Percentiles rank a stretch among this genome's conserved stretches.
These are phyloP conservation scores for Platichthys stellatus DNA, from an alignment of 2,113 vertebrate genomes.

Conservation along the genomic window DNA sequence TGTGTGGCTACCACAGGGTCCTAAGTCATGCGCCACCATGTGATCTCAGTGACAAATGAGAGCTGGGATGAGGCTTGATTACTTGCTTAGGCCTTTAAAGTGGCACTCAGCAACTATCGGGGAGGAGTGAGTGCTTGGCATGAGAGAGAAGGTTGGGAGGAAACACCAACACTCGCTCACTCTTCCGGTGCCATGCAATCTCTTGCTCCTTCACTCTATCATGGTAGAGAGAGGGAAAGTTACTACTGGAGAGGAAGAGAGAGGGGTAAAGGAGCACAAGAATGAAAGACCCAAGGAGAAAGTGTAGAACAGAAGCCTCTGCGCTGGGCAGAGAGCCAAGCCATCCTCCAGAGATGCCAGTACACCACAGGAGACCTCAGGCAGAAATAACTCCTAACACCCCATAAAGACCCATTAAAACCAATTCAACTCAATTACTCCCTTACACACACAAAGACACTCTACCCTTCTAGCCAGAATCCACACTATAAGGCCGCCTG, in stretches of 20 bases:
- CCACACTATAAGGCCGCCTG: not conserved
- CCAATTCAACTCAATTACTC: conserved; percentile 75
- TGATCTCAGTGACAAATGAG: conserved; percentile 74
- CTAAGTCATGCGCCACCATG: conserved; percentile 69
- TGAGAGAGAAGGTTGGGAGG: conserved; percentile 32
- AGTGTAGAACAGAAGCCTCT: conserved; percentile 49
- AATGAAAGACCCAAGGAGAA: conserved; percentile 42
- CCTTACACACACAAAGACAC: conserved; percentile 31
- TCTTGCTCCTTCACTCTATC: not conserved
- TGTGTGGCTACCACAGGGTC: conserved; percentile 57
- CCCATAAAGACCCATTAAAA: conserved; percentile 77
- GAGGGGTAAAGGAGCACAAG: not conserved
- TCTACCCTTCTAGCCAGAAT: conserved; percentile 51
- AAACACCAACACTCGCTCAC: conserved; percentile 38
- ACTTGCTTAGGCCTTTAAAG: conserved; percentile 67
- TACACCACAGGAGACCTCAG: conserved; percentile 73
- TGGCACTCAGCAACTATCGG: conserved; percentile 54
- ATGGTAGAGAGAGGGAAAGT: conserved; percentile 26
- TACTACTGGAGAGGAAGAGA: conserved; percentile 12
- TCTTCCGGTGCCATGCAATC: conserved; percentile 33
- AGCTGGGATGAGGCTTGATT: conserved; percentile 54
- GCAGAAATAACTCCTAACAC: conserved; percentile 78
- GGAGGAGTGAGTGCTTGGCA: conserved; percentile 45
- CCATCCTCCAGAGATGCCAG: conserved; percentile 58
- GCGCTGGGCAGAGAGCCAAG: conserved; percentile 58